These are phyloP conservation scores for Cranoglanis bouderius DNA, from an alignment of 2,113 vertebrate species.

Conservation along the genomic window DNA sequence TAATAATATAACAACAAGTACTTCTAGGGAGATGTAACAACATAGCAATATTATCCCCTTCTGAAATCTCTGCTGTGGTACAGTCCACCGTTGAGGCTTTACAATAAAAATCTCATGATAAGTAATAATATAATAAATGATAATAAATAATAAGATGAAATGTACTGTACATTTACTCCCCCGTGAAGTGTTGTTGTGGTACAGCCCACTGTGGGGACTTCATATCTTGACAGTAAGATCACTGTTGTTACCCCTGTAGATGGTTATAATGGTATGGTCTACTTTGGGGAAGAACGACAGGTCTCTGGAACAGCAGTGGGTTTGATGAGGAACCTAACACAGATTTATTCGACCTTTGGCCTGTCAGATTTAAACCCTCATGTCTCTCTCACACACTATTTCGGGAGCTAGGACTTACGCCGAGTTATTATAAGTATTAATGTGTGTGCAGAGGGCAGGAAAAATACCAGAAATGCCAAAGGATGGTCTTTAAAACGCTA, in stretches of 20 bases:
- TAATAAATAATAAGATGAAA: background rate
- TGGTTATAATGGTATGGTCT: background rate
- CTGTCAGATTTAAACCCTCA: constrained; percentile 32
- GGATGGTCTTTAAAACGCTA: background rate
- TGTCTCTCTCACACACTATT: constrained; percentile 37
- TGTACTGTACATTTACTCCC: background rate
- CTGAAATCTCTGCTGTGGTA: background rate
- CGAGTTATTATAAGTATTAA: background rate
- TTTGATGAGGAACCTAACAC: constrained; percentile 1
- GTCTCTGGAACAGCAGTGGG: constrained; percentile 27
- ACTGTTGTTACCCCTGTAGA: background rate
- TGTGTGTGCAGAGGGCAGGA: background rate
- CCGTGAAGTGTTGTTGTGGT: constrained; percentile 7
- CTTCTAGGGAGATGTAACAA: background rate
- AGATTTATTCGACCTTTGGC: constrained; percentile 43
- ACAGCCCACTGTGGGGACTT: background rate
- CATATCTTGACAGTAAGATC: background rate
- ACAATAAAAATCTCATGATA: background rate
- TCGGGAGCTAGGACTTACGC: background rate
- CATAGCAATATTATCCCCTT: background rate
- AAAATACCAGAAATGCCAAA: background rate
- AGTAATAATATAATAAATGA: background rate
- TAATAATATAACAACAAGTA: background rate
- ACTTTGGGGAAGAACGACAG: background rate
- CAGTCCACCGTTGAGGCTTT: background rate